Evolutionary conservation across 1,140 invertebrate species (phyloP).

Genomic region (Eupeodes corollae): DNA sequence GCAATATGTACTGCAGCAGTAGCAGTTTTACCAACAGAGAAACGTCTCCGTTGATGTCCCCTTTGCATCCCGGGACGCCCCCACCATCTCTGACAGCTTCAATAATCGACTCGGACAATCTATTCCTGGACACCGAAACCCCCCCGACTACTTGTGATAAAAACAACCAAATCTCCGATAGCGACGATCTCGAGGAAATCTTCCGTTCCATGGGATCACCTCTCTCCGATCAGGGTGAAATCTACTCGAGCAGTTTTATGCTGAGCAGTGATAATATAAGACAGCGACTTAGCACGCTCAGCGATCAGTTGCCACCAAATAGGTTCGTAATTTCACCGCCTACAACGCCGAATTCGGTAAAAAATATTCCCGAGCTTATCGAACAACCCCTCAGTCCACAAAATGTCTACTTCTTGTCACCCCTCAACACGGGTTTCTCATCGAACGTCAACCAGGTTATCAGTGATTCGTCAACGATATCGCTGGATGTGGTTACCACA

Average conservation of each 20-base stretch:
- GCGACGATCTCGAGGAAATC: constrained; percentile 28
- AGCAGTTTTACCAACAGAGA: too few relatives aligned
- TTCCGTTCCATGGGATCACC: constrained; percentile 34
- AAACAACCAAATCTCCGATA: constrained; percentile 10
- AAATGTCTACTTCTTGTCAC: constrained; percentile 35
- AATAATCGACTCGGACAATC: constrained; percentile 5
- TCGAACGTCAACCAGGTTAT: constrained; percentile 8
- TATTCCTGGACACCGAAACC: constrained; percentile 13
- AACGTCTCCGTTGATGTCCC: constrained; percentile 8
- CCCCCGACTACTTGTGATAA: constrained; percentile 20
- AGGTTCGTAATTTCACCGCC: constrained; percentile 33
- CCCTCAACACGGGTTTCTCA: constrained; percentile 20
- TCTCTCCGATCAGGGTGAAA: constrained; percentile 14
- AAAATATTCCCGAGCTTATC: constrained; percentile 6
- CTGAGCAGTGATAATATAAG: constrained; percentile 3
- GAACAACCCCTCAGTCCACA: neutral
- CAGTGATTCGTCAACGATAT: constrained; percentile 28
- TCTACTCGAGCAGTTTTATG: neutral
- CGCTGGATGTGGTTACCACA: constrained; percentile 29
- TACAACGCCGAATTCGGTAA: constrained; percentile 22
- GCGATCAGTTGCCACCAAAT: constrained; percentile 25
- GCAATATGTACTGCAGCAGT: too few relatives aligned
- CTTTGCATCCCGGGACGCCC: constrained; percentile 25
- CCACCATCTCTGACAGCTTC: constrained; percentile 27
- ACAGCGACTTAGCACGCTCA: constrained; percentile 31